Conservation (phyloP, 2,113 vertebrate genomes). For the Dicentrarchus labrax region DNA sequence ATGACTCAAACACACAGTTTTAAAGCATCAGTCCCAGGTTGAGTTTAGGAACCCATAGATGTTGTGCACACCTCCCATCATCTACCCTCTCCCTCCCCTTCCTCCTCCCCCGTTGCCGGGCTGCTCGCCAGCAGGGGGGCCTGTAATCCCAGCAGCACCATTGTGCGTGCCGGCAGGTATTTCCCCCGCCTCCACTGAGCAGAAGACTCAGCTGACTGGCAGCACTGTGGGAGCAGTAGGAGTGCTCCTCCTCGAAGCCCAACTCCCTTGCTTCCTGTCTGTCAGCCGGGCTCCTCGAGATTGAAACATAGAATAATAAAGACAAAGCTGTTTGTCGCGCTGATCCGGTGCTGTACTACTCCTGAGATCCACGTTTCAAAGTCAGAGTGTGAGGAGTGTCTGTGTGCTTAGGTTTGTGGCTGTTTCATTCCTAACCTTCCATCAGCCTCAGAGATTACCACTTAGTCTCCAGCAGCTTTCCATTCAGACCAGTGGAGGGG, state of each 20-base stretch:
- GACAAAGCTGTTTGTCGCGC: slow-evolving; percentile 18
- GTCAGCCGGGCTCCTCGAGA: slow-evolving; percentile 17
- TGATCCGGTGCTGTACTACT: not conserved
- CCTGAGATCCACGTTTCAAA: slow-evolving; percentile 10
- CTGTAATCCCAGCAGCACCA: slow-evolving; percentile 85
- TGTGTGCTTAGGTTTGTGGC: slow-evolving; percentile 24
- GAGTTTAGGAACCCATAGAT: slow-evolving; percentile 83
- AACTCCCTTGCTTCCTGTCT: slow-evolving; percentile 68
- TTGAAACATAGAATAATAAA: slow-evolving; percentile 34
- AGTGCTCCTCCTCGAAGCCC: slow-evolving; percentile 48
- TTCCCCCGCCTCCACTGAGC: slow-evolving; percentile 84
- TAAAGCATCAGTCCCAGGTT: slow-evolving; percentile 58
- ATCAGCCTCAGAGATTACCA: slow-evolving; percentile 59
- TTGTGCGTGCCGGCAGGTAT: slow-evolving; percentile 90
- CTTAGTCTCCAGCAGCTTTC: slow-evolving; percentile 76
- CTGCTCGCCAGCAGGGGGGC: slow-evolving; percentile 88
- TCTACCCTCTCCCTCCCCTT: not conserved
- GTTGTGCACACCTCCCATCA: slow-evolving; percentile 82
- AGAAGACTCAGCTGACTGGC: slow-evolving; percentile 82
- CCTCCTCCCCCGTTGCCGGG: slow-evolving; percentile 47
- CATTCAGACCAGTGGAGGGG: slow-evolving; percentile 68
- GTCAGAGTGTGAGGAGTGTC: slow-evolving; percentile 7
- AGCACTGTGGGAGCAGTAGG: slow-evolving; percentile 74
- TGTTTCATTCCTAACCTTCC: slow-evolving; percentile 47
- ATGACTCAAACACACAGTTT: not conserved